Evolutionary conservation across 2,113 vertebrate species (phyloP).

Genomic region (Daboia siamensis): DNA sequence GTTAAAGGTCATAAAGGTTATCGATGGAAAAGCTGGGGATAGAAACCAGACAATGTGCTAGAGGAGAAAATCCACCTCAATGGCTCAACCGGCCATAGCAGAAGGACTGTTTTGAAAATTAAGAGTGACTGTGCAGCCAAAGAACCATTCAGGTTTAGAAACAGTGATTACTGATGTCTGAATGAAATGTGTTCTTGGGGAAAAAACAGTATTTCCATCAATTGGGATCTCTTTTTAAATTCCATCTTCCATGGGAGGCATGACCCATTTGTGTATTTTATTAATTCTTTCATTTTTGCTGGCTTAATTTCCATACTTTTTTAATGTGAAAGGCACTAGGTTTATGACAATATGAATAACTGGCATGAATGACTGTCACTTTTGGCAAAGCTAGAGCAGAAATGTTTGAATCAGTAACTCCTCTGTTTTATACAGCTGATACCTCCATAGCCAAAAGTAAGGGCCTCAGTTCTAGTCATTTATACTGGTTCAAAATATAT

Average conservation of each 20-base stretch:
- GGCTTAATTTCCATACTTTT: slow-evolving; percentile 7
- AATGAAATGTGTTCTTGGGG: slow-evolving; percentile 23
- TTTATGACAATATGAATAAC: background rate
- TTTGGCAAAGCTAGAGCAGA: background rate
- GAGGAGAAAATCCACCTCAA: slow-evolving; percentile 23
- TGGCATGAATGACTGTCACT: background rate
- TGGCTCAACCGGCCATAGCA: slow-evolving; percentile 23
- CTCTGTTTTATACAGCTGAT: background rate
- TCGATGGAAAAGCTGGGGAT: background rate
- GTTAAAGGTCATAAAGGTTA: slow-evolving; percentile 16
- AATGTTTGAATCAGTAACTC: background rate
- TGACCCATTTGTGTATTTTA: slow-evolving; percentile 14
- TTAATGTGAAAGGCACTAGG: background rate
- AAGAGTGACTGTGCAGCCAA: slow-evolving; percentile 35
- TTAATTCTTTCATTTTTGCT: background rate
- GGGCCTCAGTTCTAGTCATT: background rate
- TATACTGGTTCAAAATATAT: background rate
- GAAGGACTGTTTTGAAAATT: background rate
- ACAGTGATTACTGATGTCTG: slow-evolving; percentile 37
- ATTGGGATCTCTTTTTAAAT: background rate
- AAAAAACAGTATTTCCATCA: background rate
- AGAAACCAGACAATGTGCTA: slow-evolving; percentile 25
- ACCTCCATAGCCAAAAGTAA: background rate
- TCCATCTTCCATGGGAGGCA: background rate
- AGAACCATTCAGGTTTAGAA: slow-evolving; percentile 19